Percentiles rank a stretch among this genome's conserved stretches.
Conservation (phyloP, 2,888 invertebrate genomes). For the Macaria notata region DNA sequence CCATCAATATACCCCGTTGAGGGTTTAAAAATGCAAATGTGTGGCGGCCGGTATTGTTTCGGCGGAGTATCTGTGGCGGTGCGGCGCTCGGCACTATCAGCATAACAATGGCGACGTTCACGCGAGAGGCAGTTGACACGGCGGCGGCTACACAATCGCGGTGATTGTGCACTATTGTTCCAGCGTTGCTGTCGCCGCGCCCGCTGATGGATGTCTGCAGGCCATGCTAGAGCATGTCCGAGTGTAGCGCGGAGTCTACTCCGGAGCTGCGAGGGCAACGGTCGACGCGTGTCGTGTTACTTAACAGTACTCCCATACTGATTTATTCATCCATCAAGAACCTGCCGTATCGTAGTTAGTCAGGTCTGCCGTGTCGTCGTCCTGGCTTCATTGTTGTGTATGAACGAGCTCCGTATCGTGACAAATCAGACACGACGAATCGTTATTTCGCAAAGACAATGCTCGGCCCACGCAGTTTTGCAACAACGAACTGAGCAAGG, state of each 20-base stretch:
- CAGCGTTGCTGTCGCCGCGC: constrained; percentile 47
- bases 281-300: constrained; percentile 36
- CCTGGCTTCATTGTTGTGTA: constrained; percentile 28
- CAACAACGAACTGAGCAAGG: constrained; percentile 25
- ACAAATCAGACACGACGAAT: constrained; percentile 24
- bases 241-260: too few relatives aligned
- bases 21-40: constrained; percentile 63
- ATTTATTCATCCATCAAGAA: constrained; percentile 41
- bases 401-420: constrained; percentile 22
- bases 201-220: constrained; percentile 53
- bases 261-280: constrained; percentile 36
- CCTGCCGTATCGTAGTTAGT: constrained; percentile 8
- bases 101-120: constrained; percentile 72
- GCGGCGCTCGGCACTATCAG: constrained; percentile 58
- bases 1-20: constrained; percentile 45
- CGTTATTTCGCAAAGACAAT: constrained; percentile 30
- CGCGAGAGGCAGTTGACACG: constrained; percentile 69
- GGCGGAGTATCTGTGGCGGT: constrained; percentile 48
- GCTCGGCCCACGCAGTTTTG: constrained; percentile 29
- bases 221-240: too few relatives aligned
- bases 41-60: constrained; percentile 61
- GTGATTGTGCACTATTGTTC: constrained; percentile 76
- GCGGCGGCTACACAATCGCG: constrained; percentile 56
- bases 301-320: constrained; percentile 55
- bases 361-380: constrained; percentile 21